Percentiles rank a stretch among this genome's conserved stretches.
Conservation (phyloP, 2,113 vertebrate species). For the Protobothrops mucrosquamatus region DNA sequence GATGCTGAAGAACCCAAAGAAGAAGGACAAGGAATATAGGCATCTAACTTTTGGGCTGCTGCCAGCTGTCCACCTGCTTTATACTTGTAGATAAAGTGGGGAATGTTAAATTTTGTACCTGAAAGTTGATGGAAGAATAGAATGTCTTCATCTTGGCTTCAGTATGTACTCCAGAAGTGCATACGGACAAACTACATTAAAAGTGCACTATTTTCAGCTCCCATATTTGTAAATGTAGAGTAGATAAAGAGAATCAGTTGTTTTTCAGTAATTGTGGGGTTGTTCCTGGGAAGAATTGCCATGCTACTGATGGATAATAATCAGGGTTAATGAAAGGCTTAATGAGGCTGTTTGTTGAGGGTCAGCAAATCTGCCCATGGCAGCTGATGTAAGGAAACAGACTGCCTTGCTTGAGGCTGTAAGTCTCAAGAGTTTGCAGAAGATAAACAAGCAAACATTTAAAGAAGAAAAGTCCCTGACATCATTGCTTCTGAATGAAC, state of each 20-base stretch:
- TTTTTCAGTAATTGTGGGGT: background rate
- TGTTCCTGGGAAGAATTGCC: background rate
- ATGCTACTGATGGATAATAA: constrained; percentile 5
- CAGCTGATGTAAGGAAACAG: background rate
- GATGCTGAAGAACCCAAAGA: background rate
- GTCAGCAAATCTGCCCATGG: background rate
- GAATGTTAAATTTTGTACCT: background rate
- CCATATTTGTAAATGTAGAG: background rate
- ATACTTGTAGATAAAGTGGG: background rate
- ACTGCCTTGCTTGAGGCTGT: background rate
- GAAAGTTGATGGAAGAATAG: background rate
- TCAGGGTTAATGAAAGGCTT: constrained; percentile 6
- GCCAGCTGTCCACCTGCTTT: background rate
- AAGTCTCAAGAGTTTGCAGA: background rate
- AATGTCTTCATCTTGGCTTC: background rate
- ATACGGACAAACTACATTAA: background rate
- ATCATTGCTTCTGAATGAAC: background rate
- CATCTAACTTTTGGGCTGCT: background rate
- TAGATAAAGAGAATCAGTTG: background rate
- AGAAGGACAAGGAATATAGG: background rate
- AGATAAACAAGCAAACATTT: background rate
- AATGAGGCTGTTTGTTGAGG: constrained; percentile 16
- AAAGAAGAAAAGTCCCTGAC: background rate
- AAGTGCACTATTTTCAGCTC: background rate
- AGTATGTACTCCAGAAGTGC: background rate